Evolutionary conservation across 2,113 vertebrate species (phyloP), one percentile per base, ranked within the genome.

Genomic region (Epinephelus moara): DNA sequence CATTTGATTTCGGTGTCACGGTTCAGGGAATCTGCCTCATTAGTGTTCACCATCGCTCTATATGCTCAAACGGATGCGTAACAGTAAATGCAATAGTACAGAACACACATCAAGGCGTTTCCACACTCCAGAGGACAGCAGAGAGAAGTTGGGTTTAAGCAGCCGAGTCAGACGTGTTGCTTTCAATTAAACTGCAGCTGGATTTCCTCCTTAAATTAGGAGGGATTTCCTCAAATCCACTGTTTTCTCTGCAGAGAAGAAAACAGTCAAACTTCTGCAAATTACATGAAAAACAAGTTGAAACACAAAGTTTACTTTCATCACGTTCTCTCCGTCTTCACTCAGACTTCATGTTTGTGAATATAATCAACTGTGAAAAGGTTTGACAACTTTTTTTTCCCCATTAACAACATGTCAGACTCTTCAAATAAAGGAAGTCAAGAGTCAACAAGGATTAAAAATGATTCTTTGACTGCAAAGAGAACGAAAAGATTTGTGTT

Each of bases 91-190:
- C 50, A 23, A 23, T 10, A 37, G 15, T 3, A 59, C 42, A 42
- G 60, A 72, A 61, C 66, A 42, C 70, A 83, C 85, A 80, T 76
- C 67, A 62, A 88, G 86, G 68, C 82, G 0, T 66, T 10, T 49
- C 52, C 47, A 17, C 56, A 10, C 73, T 73, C 69, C 70, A 55
- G 70, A 78, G 55, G 45, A 5, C 73, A 6, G 53, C 40, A 15
- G 49, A 52, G 3, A 21, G 25, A 42, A 27, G 57, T 9, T 1
- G 21, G 78, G 25, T 27, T 70, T 67, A 60, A 83, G 61, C 53
- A 76, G 11, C 9, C 8, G 6, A 70, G 73, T 55, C 47, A 57
- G 53, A 63, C 4, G 3, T 7, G 75, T 40, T 25, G 71, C 87
- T 80, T 80, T 76, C 75, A 85, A 76, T 85, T 82, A 88, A 19